phyloP scores from a whole-genome alignment of 2,888 invertebrate species.

The Hydraecia micacea region DNA sequence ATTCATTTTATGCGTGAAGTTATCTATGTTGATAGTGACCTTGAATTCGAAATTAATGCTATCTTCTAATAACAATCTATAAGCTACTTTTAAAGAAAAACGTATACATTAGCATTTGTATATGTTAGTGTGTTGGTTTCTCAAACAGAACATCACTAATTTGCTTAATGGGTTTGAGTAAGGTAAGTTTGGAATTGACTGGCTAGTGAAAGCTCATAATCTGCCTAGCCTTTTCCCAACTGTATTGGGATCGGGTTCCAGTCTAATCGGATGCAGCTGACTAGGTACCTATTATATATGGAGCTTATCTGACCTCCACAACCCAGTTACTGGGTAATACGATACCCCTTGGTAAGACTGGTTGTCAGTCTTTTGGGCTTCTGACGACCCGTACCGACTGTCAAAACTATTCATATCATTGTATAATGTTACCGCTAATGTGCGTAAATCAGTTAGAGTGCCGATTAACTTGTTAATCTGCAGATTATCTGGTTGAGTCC shows the following conservation, averaged over 20 bases:
- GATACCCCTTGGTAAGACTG: neutral
- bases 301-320: neutral
- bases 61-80: neutral
- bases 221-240: neutral
- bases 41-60: slow-evolving; percentile 10
- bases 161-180: too few relatives aligned
- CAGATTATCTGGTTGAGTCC: too few relatives aligned
- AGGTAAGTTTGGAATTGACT: neutral
- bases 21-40: neutral
- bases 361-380: neutral
- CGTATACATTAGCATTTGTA: neutral
- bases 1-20: neutral
- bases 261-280: neutral
- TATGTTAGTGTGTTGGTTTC: neutral
- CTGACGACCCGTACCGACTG: neutral
- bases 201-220: neutral
- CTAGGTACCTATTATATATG: neutral
- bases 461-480: too few relatives aligned
- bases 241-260: neutral
- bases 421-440: too few relatives aligned
- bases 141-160: neutral
- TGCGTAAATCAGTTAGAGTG: too few relatives aligned
- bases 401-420: neutral
- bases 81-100: slow-evolving; percentile 3
- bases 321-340: neutral